These are phyloP conservation scores for Chrysomallon squamiferum DNA, from an alignment of 1,140 invertebrate species.

Conservation along the genomic window DNA sequence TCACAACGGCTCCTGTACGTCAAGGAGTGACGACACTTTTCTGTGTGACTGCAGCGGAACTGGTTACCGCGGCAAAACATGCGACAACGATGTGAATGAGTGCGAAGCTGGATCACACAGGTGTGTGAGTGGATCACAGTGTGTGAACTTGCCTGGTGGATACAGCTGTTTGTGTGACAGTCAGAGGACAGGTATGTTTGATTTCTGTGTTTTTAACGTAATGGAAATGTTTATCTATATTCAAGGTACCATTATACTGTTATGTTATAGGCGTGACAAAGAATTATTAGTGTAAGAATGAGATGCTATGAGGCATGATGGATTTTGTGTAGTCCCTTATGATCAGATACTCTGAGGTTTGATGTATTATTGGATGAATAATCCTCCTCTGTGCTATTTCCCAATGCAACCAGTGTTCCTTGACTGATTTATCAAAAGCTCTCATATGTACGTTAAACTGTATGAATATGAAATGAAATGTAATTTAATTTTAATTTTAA, in stretches of 20 bases:
- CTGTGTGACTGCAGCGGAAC: slow-evolving; percentile 75
- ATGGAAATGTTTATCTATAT: background rate
- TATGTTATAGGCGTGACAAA: background rate
- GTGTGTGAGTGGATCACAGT: slow-evolving; percentile 35
- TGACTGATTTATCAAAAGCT: too few species aligned
- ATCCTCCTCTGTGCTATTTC: too few species aligned
- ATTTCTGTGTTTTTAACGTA: background rate
- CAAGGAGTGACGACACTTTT: slow-evolving; percentile 65
- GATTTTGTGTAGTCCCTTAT: background rate
- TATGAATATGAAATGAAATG: too few species aligned
- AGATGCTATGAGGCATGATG: background rate
- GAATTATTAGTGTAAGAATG: background rate
- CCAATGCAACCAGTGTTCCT: too few species aligned
- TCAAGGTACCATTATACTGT: background rate
- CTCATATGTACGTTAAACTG: background rate
- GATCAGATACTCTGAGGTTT: background rate
- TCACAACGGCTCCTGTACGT: slow-evolving; percentile 78
- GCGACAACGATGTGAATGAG: slow-evolving; percentile 49
- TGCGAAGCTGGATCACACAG: slow-evolving; percentile 24
- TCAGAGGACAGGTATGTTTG: slow-evolving; percentile 19
- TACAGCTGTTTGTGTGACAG: slow-evolving; percentile 30
- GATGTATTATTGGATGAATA: background rate
- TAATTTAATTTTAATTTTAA: too few species aligned
- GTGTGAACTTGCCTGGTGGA: slow-evolving; percentile 32
- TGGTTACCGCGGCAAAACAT: slow-evolving; percentile 59